Conservation (phyloP, 2,888 invertebrate genomes). For the Pandemis cinnamomeana region DNA sequence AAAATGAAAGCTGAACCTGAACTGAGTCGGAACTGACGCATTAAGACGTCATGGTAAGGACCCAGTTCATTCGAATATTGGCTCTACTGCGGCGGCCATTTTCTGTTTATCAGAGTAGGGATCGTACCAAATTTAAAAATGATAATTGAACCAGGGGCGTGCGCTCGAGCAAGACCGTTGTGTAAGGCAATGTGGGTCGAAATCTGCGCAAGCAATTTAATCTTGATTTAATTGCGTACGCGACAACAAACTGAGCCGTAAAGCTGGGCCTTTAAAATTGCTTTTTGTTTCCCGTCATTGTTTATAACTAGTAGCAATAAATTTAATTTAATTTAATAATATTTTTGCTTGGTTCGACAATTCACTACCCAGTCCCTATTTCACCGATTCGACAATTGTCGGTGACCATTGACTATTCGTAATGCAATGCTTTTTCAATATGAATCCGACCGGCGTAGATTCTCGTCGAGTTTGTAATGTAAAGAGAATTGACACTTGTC, state of each 20-base stretch:
- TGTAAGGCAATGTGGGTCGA: conserved; percentile 39
- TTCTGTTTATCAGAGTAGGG: conserved; percentile 27
- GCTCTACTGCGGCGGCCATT: conserved; percentile 3
- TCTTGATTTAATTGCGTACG: conserved; percentile 25
- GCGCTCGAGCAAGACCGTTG: conserved; percentile 32
- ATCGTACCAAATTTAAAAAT: conserved; percentile 38
- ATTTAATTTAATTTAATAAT: background rate
- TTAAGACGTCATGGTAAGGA: no score
- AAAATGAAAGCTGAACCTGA: no score
- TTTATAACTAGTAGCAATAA: background rate
- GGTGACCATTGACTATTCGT: no score
- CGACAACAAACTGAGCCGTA: conserved; percentile 15
- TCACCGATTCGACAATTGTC: no score
- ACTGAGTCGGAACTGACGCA: no score
- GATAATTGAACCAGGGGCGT: conserved; percentile 37
- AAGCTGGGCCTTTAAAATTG: background rate
- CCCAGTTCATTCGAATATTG: conserved; percentile 11
- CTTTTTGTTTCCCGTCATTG: background rate
- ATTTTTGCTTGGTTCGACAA: no score
- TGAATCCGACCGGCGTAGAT: no score
- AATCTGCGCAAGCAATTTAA: conserved; percentile 36
- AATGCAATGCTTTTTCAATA: no score
- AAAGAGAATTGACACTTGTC: no score
- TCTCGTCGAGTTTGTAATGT: no score
- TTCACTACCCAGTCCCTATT: no score